Evolutionary conservation across 2,888 invertebrate genomes (phyloP).

Genomic region (Cecidostiba fungosa): DNA sequence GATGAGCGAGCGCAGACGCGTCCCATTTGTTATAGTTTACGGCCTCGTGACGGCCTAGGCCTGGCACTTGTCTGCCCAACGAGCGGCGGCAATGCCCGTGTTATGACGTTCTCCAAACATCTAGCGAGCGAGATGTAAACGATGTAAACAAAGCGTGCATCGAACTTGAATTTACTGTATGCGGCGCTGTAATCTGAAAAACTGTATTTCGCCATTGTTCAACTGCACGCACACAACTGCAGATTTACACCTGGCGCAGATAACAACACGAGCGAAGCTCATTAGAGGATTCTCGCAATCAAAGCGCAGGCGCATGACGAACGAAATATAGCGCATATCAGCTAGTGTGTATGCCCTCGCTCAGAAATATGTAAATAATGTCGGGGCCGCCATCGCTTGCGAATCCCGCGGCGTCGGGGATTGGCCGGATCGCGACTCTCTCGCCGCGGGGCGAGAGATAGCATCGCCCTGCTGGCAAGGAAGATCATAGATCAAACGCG

Average conservation of each 20-base stretch:
- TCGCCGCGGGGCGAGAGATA: slow-evolving; percentile 13
- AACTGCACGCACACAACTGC: too few relatives aligned
- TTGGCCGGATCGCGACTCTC: slow-evolving; percentile 43
- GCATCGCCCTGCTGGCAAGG: slow-evolving; percentile 62
- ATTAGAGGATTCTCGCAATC: slow-evolving; percentile 4
- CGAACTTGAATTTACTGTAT: neutral
- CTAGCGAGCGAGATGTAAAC: slow-evolving; percentile 48
- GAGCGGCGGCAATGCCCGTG: slow-evolving; percentile 69
- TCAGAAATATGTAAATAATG: slow-evolving; percentile 62
- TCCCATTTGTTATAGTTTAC: slow-evolving; percentile 66
- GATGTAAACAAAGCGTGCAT: slow-evolving; percentile 38
- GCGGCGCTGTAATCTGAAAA: neutral
- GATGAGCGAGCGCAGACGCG: slow-evolving; percentile 45
- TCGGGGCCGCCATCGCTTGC: slow-evolving; percentile 47
- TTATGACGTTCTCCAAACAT: slow-evolving; percentile 76
- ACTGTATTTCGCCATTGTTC: neutral
- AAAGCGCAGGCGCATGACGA: slow-evolving; percentile 22
- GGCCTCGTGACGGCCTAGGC: neutral
- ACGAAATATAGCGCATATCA: neutral
- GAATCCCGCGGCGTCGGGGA: slow-evolving; percentile 28
- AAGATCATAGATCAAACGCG: slow-evolving; percentile 79
- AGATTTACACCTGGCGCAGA: neutral
- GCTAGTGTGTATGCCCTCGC: too few relatives aligned
- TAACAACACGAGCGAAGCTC: too few relatives aligned
- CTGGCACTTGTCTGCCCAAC: slow-evolving; percentile 59